Evolutionary conservation across 2,888 invertebrate genomes (phyloP).

Genomic region (Apodemia zela): DNA sequence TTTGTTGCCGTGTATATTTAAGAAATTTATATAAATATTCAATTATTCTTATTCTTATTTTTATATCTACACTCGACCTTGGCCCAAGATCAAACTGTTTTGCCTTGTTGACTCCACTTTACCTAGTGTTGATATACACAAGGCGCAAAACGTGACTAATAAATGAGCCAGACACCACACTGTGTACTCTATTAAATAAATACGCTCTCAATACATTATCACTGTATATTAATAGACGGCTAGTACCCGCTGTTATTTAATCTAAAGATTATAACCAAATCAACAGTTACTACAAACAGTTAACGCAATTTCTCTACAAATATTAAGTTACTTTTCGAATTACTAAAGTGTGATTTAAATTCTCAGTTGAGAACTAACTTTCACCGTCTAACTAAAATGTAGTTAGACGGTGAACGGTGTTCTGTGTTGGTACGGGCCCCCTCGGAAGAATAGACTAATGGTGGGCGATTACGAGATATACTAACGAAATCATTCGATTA

Average conservation of each 20-base stretch:
- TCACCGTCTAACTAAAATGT: no score
- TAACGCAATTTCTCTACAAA: background rate
- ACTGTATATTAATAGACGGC: background rate
- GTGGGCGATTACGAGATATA: no score
- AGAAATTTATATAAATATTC: no score
- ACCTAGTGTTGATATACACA: background rate
- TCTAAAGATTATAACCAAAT: background rate
- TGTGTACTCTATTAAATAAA: conserved; percentile 4
- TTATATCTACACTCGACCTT: background rate
- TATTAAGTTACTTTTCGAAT: no score
- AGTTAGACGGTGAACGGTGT: no score
- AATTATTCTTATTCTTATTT: no score
- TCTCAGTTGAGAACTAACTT: no score
- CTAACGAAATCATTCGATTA: no score
- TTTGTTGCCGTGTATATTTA: no score
- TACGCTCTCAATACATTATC: conserved; percentile 3
- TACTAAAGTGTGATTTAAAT: no score
- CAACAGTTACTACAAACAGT: background rate
- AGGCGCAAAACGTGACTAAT: background rate
- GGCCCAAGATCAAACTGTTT: background rate
- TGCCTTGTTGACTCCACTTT: background rate
- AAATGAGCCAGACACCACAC: background rate
- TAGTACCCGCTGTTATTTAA: background rate
- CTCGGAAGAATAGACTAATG: no score
- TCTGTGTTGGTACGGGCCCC: no score